phyloP scores from a whole-genome alignment of 2,113 vertebrate genomes.

The Desmodus rotundus region DNA sequence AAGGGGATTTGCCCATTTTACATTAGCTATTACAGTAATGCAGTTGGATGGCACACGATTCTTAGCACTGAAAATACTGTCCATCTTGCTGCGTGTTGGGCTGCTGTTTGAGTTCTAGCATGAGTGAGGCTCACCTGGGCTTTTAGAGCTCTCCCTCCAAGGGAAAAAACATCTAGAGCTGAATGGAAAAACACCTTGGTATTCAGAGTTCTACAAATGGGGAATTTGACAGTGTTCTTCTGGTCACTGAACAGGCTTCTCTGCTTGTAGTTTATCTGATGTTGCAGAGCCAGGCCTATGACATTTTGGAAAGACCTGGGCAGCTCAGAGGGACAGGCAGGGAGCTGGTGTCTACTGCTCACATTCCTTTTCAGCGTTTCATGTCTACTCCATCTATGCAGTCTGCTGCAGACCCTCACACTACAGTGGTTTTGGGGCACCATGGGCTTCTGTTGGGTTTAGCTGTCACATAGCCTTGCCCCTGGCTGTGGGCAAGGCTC shows the following conservation, averaged over 20 bases:
- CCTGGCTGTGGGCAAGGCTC: not conserved
- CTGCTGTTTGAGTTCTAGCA: constrained; percentile 57
- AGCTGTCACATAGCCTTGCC: not conserved
- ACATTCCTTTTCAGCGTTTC: not conserved
- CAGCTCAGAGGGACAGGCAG: not conserved
- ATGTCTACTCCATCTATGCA: not conserved
- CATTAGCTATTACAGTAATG: constrained; percentile 27
- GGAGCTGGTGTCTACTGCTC: not conserved
- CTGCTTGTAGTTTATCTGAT: not conserved
- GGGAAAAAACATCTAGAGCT: not conserved
- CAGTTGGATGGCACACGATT: not conserved
- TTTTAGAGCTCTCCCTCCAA: constrained; percentile 13
- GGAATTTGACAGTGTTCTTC: constrained; percentile 30
- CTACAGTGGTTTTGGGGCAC: not conserved
- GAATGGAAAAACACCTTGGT: constrained; percentile 57
- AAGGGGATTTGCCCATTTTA: constrained; percentile 12
- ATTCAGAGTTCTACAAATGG: not conserved
- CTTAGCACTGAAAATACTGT: constrained; percentile 1
- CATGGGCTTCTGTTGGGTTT: not conserved
- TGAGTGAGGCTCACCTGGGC: constrained; percentile 17
- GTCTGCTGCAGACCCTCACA: not conserved
- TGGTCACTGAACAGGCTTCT: not conserved
- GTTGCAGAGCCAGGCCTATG: not conserved
- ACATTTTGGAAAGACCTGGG: constrained; percentile 30
- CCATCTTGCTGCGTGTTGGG: constrained; percentile 36